Base-by-base conservation (phyloP, 2,797 vertebrate species). In the Yasuhikotakia modesta region DNA sequence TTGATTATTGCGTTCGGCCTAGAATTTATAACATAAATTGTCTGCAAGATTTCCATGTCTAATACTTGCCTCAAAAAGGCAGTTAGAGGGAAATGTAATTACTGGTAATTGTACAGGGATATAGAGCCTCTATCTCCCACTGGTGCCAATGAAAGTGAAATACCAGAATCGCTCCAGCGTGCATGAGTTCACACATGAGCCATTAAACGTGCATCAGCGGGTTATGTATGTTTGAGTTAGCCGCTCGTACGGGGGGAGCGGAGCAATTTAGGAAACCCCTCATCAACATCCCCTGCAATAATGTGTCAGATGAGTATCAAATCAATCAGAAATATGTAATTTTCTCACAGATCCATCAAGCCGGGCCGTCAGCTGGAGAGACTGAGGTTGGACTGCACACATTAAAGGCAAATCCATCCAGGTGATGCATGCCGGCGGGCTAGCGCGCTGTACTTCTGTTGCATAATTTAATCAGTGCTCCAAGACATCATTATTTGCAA, bases 241-340 rank as follows among this genome's bases (percentile, higher is more conserved):
- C 58, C 43, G 70, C 48, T 74, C 10, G 53, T 81, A 73, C 32
- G 69, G n/a, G 57, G 39, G 43, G 82, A 70, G 80, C 76, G 79
- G 82, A 68, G 74, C 48, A 65, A 70, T 69, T 65, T 72, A 72
- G 75, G 55, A 65, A 39, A 53, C 71, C 32, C 63, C 68, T 74
- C 72, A 78, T 78, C 60, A 76, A 30, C 65, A 64, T 79, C 39
- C 78, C 67, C 53, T 30, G 57, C 2, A n/a, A 70, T 55, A 17
- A 61, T 68, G 78, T 48, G 10, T 70, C 74, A 82, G 45, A 84
- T 79, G 55, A 65, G 65, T 22, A 63, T 85, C 69, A 83, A 79
- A 87, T 87, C 68, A 84, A 85, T 87, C 82, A 81, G 82, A 85
- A 87, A 85, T 84, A 72, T 75, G 74, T 79, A 57, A 45, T 82